Evolutionary conservation across 2,113 vertebrate species (phyloP), one percentile per base, ranked within the genome.

Genomic region (Phaethon lepturus): DNA sequence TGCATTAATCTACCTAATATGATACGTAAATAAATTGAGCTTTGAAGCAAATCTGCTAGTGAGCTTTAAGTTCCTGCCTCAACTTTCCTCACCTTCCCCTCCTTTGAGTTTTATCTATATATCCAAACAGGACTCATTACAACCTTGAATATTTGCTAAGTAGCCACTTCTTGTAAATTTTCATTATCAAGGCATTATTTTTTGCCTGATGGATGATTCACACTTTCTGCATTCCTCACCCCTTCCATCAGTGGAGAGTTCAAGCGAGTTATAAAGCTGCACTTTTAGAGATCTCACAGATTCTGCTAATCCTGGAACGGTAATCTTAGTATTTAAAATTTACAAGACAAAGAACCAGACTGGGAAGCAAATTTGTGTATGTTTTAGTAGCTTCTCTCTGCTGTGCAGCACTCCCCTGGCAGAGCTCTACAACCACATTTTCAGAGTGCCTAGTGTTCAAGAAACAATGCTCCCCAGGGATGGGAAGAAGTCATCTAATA

Each of bases 381-480:
- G 31, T 49, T 81, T 89, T 49, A 82, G 40, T 8, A 87, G 47
- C 31, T 47, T 55, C 50, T 72, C 74, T 90, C 67, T 84, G 63
- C 62, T 80, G 31, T 18, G 45, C 24, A 71, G 62, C 28, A 10
- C 28, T 69, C 23, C n/a, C 42, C 33, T 20, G 52, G 44, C 35
- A 44, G 29, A 58, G 42, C 45, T 81, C 18, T n/a, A 49, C 50
- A 91, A 40, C 56, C 47, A 20, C n/a, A 23, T 4, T 44, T 64
- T 62, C 58, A 78, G 28, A 80, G n/a, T 11, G 13, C 28, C 67
- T 44, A 29, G 11, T 53, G 28, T 2, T 60, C 74, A 28, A 0
- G 0, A n/a, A 66, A 78, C 0, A 0, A 44, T 40, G 14, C 31
- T 81, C 82, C 31, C 14, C 0, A 1, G 29, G 17, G 5, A 17